These are phyloP conservation scores for Harpagifer antarcticus DNA, from an alignment of 2,797 vertebrate genomes.

Conservation along the genomic window DNA sequence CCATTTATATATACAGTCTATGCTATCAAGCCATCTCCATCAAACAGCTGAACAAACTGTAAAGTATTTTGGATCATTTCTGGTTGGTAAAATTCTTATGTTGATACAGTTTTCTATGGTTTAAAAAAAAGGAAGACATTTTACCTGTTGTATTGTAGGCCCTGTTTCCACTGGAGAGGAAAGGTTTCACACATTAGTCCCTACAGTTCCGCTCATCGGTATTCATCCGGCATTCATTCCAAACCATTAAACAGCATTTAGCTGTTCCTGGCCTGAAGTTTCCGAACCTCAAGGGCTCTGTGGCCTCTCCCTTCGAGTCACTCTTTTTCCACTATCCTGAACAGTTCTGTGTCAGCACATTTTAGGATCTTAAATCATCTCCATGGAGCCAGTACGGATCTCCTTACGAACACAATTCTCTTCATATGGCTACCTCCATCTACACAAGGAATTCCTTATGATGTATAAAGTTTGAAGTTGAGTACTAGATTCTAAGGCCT, in stretches of 20 bases:
- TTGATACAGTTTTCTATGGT: not conserved
- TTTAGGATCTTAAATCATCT: conserved; percentile 25
- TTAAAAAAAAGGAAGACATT: not conserved
- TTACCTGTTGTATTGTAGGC: conserved; percentile 19
- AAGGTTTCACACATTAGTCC: conserved; percentile 55
- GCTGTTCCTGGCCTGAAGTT: conserved; percentile 54
- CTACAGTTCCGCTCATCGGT: conserved; percentile 58
- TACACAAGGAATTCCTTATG: not conserved
- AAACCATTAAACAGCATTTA: conserved; percentile 76
- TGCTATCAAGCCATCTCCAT: not conserved
- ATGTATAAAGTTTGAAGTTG: not conserved
- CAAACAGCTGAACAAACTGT: not conserved
- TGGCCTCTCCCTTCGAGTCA: conserved; percentile 19
- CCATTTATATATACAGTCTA: too few species aligned
- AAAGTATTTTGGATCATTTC: not conserved
- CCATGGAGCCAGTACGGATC: not conserved
- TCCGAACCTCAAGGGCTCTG: conserved; percentile 61
- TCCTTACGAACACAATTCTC: not conserved
- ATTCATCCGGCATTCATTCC: conserved; percentile 68
- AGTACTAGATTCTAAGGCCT: not conserved
- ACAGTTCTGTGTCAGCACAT: conserved; percentile 13
- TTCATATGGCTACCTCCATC: not conserved
- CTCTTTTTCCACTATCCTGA: conserved; percentile 56
- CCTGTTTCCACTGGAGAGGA: conserved; percentile 38
- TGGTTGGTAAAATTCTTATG: not conserved